Evolutionary conservation across 2,113 vertebrate genomes (phyloP).

Genomic region (Oplegnathus fasciatus): DNA sequence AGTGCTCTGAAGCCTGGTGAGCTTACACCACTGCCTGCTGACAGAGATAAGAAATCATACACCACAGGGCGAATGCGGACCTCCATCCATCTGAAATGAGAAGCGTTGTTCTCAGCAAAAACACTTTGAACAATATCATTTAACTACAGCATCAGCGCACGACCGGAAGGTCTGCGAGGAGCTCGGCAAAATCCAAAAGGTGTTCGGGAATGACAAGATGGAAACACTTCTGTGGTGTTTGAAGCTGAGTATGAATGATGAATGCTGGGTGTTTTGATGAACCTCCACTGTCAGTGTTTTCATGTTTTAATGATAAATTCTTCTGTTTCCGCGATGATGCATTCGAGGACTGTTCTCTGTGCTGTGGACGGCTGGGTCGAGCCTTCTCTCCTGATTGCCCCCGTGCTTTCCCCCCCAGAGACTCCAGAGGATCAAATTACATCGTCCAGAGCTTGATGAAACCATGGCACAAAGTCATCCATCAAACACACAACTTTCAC

Average conservation of each 20-base stretch:
- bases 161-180: not conserved
- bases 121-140: slow-evolving; percentile 41
- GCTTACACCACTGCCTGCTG: slow-evolving; percentile 47
- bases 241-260: not conserved
- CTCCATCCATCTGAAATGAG: slow-evolving; percentile 58
- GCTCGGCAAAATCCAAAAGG: not conserved
- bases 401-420: not conserved
- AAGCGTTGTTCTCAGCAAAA: slow-evolving; percentile 55
- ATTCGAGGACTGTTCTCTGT: not conserved
- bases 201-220: not conserved
- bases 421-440: slow-evolving; percentile 46
- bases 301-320: slow-evolving; percentile 27
- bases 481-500: slow-evolving; percentile 30
- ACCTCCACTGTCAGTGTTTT: slow-evolving; percentile 23
- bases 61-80: slow-evolving; percentile 21
- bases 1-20: slow-evolving; percentile 39
- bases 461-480: slow-evolving; percentile 36
- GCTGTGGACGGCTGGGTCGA: not conserved
- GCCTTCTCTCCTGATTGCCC: slow-evolving; percentile 17
- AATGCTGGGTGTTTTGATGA: slow-evolving; percentile 18
- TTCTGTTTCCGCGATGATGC: slow-evolving; percentile 25
- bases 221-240: not conserved
- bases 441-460: slow-evolving; percentile 46
- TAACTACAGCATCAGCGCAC: slow-evolving; percentile 6
- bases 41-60: slow-evolving; percentile 69